Base-by-base conservation (phyloP, 2,797 vertebrate genomes). In the Macropodus opercularis region DNA sequence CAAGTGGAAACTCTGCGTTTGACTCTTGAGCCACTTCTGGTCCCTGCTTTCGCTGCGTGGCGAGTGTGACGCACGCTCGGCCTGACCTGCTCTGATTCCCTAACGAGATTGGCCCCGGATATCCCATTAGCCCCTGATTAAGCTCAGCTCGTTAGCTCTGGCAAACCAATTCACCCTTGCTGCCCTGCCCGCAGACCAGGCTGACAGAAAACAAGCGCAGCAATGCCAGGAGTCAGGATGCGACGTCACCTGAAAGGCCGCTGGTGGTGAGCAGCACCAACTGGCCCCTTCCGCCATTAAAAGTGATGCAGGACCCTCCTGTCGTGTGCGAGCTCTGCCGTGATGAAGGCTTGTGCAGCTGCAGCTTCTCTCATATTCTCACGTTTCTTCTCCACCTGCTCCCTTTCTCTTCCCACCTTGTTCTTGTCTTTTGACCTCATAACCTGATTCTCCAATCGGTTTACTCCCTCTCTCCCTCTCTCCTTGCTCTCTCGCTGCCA, bases 51-150 rank as follows among this genome's bases (percentile, higher is more conserved):
- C 29, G 11, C 61, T 43, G 48, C 73, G 58, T 62, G 57, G 85
- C 70, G 73, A 61, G 69, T 54, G 76, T 92, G 91, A 92, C 91
- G 89, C 87, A 91, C 40, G 27, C 85, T 85, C 54, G 46, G 55
- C 74, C 84, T 77, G 79, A 84, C 82, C 79, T 64, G 76, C 72
- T 87, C 84, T 92, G 92, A 92, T 88, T 85, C 91, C 75, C 83
- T 92, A 93, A 93, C 50, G 65, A 87, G 92, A 92, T 93, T 88
- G 76, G 41, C 19, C 83, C 85, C 81, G 89, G 89, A 93, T 83
- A 92, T 93, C 92, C 88, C 81, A 85, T 89, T 88, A 90, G 82
- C 75, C 60, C 82, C 89, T 49, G 87, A 92, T 92, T 92, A 92
- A 77, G 90, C 87, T 93, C 90, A 93, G 72, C 87, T 88, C 86